Percentiles rank a stretch among this genome's conserved stretches.
These are phyloP conservation scores for Drosophila multiciliata DNA, from an alignment of 2,888 invertebrate genomes.

Conservation along the genomic window DNA sequence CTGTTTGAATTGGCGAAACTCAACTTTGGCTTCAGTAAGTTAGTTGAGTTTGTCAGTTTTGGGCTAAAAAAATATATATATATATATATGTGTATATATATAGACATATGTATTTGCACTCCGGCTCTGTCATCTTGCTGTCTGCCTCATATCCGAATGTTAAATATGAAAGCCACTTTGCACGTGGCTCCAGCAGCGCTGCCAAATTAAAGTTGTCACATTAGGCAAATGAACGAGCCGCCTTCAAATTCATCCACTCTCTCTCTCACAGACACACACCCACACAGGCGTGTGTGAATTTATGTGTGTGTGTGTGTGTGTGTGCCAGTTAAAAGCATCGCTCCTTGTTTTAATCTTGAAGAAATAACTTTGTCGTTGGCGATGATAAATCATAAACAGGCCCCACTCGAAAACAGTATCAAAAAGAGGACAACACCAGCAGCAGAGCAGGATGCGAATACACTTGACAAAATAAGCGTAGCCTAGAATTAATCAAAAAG, in stretches of 20 bases:
- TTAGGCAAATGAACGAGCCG: slow-evolving; percentile 70
- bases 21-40: slow-evolving; percentile 45
- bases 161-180: slow-evolving; percentile 72
- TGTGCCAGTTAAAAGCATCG: slow-evolving; percentile 65
- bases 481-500: neutral
- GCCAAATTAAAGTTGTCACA: slow-evolving; percentile 80
- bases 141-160: slow-evolving; percentile 32
- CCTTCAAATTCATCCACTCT: slow-evolving; percentile 17
- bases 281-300: neutral
- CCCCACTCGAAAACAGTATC: slow-evolving; percentile 20
- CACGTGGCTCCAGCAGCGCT: slow-evolving; percentile 31
- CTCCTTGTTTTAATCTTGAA: slow-evolving; percentile 78
- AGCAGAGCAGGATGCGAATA: neutral
- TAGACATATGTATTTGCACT: neutral
- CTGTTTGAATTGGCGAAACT: slow-evolving; percentile 64
- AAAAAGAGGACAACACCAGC: neutral
- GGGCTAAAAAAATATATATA: slow-evolving; percentile 11
- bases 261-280: neutral
- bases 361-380: slow-evolving; percentile 79
- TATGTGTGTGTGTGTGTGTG: slow-evolving; percentile 3
- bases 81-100: neutral
- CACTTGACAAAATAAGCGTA: neutral
- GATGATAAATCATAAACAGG: slow-evolving; percentile 83
- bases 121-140: slow-evolving; percentile 19
- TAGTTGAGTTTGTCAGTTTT: slow-evolving; percentile 35